Evolutionary conservation across 1,140 invertebrate genomes (phyloP).

Genomic region (Melitaea cinxia): DNA sequence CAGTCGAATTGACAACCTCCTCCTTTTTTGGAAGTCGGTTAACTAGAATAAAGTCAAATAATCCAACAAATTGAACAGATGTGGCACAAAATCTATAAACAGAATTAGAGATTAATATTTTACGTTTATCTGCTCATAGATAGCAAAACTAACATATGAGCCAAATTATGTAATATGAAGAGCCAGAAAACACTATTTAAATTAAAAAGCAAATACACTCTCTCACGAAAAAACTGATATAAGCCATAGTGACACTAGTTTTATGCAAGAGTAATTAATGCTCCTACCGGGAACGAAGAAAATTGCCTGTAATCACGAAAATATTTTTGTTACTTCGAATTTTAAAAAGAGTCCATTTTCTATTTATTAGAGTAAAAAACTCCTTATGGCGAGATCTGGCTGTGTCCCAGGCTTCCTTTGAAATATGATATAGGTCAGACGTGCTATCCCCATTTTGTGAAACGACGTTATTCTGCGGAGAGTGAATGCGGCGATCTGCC

Average conservation of each 20-base stretch:
- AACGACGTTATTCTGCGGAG: slow-evolving; percentile 16
- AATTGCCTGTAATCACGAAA: slow-evolving; percentile 26
- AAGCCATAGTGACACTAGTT: slow-evolving; percentile 27
- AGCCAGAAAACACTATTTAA: slow-evolving; percentile 16
- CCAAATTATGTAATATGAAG: slow-evolving; percentile 12
- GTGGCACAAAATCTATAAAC: too few relatives aligned
- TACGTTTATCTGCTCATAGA: too few relatives aligned
- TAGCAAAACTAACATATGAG: neutral
- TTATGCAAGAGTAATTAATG: slow-evolving; percentile 21
- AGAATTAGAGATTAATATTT: too few relatives aligned
- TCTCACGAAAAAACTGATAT: slow-evolving; percentile 10
- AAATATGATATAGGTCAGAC: slow-evolving; percentile 69
- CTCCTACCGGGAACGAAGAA: slow-evolving; percentile 23
- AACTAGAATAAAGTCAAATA: too few relatives aligned
- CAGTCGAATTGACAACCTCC: too few relatives aligned
- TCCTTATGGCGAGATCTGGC: slow-evolving; percentile 55
- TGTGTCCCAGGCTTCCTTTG: slow-evolving; percentile 57
- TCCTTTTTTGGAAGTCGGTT: too few relatives aligned
- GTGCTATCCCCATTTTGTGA: slow-evolving; percentile 32
- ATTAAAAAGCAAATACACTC: slow-evolving; percentile 29
- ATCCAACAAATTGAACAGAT: too few relatives aligned
- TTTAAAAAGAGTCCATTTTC: slow-evolving; percentile 34
- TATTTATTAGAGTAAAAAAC: slow-evolving; percentile 44
- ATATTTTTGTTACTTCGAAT: slow-evolving; percentile 19
- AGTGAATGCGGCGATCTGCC: slow-evolving; percentile 11